Evolutionary conservation across 2,888 invertebrate species (phyloP).

Genomic region (Trilocha varians): DNA sequence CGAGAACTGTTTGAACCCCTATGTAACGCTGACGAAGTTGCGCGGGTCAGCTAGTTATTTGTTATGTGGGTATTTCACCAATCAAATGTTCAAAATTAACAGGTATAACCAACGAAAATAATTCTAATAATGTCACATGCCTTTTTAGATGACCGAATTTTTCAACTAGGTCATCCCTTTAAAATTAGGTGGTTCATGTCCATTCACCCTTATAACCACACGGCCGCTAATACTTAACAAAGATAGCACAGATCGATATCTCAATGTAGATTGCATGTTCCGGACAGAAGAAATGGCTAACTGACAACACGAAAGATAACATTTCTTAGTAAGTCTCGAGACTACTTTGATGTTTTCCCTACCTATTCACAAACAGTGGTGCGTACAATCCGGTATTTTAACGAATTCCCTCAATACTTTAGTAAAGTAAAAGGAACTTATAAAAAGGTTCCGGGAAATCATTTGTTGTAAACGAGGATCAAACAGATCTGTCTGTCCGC

Average conservation of each 20-base stretch:
- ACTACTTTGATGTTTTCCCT: conserved; percentile 20
- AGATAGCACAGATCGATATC: conserved; percentile 49
- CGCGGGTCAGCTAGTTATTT: too few relatives aligned
- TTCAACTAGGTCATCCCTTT: conserved; percentile 54
- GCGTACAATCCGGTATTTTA: conserved; percentile 25
- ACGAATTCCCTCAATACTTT: conserved; percentile 28
- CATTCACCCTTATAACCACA: conserved; percentile 34
- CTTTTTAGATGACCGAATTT: conserved; percentile 48
- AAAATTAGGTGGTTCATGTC: conserved; percentile 44
- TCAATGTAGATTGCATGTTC: conserved; percentile 26
- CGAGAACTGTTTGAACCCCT: too few relatives aligned
- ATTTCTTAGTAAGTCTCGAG: conserved; percentile 17
- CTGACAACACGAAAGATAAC: conserved; percentile 24
- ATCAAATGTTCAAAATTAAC: conserved; percentile 17
- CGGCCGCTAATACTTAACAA: conserved; percentile 35
- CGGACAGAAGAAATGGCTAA: conserved; percentile 22
- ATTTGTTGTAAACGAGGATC: conserved; percentile 35
- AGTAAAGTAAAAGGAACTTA: conserved; percentile 30
- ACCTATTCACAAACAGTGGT: conserved; percentile 18
- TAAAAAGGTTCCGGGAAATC: conserved; percentile 39
- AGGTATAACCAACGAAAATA: conserved; percentile 1
- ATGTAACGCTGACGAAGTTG: too few relatives aligned
- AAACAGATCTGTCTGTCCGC: conserved; percentile 30
- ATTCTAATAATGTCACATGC: conserved; percentile 11
- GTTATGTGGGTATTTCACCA: too few relatives aligned